Conservation (phyloP, 2,113 vertebrate genomes). For the Myanophis thanlyinensis region DNA sequence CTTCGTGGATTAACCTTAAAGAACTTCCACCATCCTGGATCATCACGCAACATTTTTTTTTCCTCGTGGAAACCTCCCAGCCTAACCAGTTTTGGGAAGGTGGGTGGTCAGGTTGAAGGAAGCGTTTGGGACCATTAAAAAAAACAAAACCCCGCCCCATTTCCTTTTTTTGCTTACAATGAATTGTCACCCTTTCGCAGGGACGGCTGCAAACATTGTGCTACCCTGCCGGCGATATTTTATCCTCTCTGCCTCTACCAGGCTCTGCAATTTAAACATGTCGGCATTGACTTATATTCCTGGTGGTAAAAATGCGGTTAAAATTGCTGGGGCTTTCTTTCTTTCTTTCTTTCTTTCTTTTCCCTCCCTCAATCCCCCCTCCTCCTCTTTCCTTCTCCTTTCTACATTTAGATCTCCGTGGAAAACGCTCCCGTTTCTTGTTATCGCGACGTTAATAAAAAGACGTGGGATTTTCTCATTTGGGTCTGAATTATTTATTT, state of each 20-base stretch:
- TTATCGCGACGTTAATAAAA: neutral
- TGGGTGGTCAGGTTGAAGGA: neutral
- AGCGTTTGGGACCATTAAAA: neutral
- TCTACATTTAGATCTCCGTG: no score
- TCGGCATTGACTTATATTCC: neutral
- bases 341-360: neutral
- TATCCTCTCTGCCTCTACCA: neutral
- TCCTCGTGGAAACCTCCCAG: neutral
- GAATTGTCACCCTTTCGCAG: neutral
- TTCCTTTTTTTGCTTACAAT: neutral
- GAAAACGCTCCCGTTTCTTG: neutral
- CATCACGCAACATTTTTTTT: neutral
- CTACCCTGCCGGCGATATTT: neutral
- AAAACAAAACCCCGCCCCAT: neutral
- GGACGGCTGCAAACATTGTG: neutral
- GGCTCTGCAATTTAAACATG: neutral
- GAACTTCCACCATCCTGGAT: neutral
- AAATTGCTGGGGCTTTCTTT: neutral
- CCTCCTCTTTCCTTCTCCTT: no score
- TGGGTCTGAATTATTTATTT: neutral
- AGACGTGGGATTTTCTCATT: neutral
- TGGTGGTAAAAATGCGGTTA: neutral
- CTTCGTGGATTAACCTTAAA: neutral
- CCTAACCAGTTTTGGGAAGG: neutral
- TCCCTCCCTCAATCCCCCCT: neutral